Evolutionary conservation across 2,797 vertebrate species (phyloP).

Genomic region (Hafferia zeledoni): DNA sequence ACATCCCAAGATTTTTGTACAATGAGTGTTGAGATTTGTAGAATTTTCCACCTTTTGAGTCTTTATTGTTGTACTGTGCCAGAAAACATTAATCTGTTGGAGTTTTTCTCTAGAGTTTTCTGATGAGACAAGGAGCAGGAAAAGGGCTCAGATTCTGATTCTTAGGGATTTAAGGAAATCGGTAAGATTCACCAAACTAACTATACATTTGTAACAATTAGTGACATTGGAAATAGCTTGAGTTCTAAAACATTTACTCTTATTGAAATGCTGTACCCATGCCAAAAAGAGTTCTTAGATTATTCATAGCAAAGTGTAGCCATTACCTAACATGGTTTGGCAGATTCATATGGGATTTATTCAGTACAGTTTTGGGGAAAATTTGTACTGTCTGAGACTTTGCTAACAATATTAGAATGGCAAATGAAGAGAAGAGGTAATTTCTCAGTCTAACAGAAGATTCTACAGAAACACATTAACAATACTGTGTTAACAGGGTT

Average conservation of each 20-base stretch:
- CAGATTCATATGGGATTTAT: not conserved
- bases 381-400: not conserved
- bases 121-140: not conserved
- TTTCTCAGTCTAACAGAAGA: not conserved
- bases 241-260: not conserved
- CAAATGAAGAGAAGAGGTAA: not conserved
- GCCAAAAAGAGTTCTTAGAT: not conserved
- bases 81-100: not conserved
- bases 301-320: not conserved
- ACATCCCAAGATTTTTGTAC: not conserved
- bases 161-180: not conserved
- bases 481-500: not conserved
- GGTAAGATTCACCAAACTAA: not conserved
- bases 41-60: not conserved
- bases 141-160: not conserved
- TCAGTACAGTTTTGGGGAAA: not conserved
- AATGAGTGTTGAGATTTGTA: not conserved
- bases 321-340: not conserved
- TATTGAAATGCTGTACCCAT: not conserved
- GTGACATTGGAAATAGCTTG: not conserved
- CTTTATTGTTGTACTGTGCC: not conserved
- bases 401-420: not conserved
- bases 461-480: not conserved
- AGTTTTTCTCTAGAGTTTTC: not conserved
- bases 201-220: not conserved